A percentile compares a stretch with the other conserved stretches of the same genome.
These are phyloP conservation scores for Morus bassanus DNA, from an alignment of 2,797 vertebrate genomes.

Conservation along the genomic window DNA sequence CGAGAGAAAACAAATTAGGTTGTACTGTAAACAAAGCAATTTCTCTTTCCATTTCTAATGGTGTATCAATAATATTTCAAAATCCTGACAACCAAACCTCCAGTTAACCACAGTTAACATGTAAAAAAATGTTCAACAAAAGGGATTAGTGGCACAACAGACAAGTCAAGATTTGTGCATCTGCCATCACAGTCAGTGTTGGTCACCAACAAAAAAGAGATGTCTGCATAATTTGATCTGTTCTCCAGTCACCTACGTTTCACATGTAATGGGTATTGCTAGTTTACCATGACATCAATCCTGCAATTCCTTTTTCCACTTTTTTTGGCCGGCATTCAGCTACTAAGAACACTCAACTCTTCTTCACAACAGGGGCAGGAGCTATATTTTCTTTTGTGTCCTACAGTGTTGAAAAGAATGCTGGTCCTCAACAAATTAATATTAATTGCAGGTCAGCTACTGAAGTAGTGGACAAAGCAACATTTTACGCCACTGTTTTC, in stretches of 20 bases:
- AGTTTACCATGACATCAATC: background rate
- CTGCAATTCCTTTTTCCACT: background rate
- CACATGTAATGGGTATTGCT: background rate
- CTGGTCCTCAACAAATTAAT: background rate
- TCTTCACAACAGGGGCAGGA: background rate
- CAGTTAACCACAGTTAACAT: background rate
- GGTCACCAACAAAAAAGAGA: slow-evolving; percentile 20
- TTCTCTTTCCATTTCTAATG: background rate
- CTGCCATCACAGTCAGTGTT: background rate
- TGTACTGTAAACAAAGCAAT: background rate
- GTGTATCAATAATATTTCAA: background rate
- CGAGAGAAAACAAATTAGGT: background rate
- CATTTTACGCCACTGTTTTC: background rate
- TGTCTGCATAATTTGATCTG: slow-evolving; percentile 19
- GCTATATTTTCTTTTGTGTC: background rate
- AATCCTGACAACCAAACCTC: background rate
- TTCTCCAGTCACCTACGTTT: background rate
- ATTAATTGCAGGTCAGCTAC: background rate
- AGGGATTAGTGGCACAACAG: slow-evolving; percentile 28
- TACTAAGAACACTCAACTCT: background rate
- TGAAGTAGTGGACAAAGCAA: background rate
- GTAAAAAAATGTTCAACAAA: background rate
- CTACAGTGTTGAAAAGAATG: background rate
- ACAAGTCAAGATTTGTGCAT: slow-evolving; percentile 1
- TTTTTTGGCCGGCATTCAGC: background rate